A percentile compares a stretch with the other conserved stretches of the same genome.
Conservation (phyloP, 2,888 invertebrate genomes). For the Clistopyga incitator region DNA sequence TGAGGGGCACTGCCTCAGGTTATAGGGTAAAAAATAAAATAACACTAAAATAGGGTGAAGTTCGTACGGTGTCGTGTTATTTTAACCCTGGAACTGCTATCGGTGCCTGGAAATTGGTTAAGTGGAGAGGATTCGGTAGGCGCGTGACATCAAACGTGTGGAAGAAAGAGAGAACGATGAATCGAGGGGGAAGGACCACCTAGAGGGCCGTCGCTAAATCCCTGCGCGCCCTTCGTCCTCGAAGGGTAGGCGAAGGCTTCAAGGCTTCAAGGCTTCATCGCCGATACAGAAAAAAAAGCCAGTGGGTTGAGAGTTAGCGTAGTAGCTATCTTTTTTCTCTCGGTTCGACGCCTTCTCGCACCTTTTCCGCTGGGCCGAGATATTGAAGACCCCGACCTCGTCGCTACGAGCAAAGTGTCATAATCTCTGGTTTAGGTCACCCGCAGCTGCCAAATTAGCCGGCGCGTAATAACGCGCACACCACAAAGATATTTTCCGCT, state of each 20-base stretch:
- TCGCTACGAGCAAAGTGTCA: constrained; percentile 70
- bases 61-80: too few relatives aligned
- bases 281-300: constrained; percentile 54
- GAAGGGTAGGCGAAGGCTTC: too few relatives aligned
- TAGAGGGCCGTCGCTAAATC: too few relatives aligned
- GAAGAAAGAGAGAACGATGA: constrained; percentile 38
- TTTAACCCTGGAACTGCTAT: too few relatives aligned
- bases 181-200: too few relatives aligned
- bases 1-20: too few relatives aligned
- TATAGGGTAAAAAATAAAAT: too few relatives aligned
- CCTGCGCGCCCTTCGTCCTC: too few relatives aligned
- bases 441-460: constrained; percentile 78
- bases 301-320: constrained; percentile 45
- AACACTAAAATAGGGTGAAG: too few relatives aligned
- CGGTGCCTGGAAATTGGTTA: constrained; percentile 64
- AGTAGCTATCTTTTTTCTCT: constrained; percentile 61
- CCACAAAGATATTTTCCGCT: constrained; percentile 50
- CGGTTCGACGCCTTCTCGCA: constrained; percentile 63
- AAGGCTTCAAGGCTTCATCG: constrained; percentile 53
- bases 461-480: constrained; percentile 58
- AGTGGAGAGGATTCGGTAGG: constrained; percentile 41
- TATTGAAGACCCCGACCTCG: constrained; percentile 25
- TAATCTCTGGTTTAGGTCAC: constrained; percentile 75
- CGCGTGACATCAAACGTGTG: not conserved
- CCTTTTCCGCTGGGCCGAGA: not conserved